These are phyloP conservation scores for Morus bassanus DNA, from an alignment of 2,797 vertebrate species.

Conservation along the genomic window DNA sequence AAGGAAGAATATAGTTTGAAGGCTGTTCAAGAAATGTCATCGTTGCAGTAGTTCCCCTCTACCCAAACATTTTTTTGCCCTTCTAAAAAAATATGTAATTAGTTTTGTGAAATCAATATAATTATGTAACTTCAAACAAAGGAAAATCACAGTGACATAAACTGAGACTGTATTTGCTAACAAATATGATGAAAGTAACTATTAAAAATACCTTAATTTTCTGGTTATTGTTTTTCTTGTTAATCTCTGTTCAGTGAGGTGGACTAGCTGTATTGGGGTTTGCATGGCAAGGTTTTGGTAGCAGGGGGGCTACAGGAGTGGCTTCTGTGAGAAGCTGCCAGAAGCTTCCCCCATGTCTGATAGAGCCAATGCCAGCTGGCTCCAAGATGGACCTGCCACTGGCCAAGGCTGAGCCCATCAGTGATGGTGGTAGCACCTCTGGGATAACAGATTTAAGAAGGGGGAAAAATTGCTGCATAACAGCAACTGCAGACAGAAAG, in stretches of 20 bases:
- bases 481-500: no score
- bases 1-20: not conserved
- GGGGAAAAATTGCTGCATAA: not conserved
- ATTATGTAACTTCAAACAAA: not conserved
- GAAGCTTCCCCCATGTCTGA: not conserved
- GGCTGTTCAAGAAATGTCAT: not conserved
- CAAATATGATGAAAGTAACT: not conserved
- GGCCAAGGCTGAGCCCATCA: not conserved
- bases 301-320: not conserved
- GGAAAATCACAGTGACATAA: not conserved
- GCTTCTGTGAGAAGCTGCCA: not conserved
- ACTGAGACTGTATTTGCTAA: not conserved
- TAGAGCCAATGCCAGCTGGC: not conserved
- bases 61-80: not conserved
- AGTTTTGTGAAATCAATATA: not conserved
- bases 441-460: not conserved
- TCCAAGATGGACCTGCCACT: not conserved
- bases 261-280: not conserved
- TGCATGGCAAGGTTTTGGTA: not conserved
- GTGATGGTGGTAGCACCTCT: accelerated
- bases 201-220: not conserved
- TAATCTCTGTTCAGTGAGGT: not conserved
- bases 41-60: not conserved
- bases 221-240: not conserved
- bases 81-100: not conserved